phyloP scores from a whole-genome alignment of 2,888 invertebrate species.

The Caradrina clavipalpis region DNA sequence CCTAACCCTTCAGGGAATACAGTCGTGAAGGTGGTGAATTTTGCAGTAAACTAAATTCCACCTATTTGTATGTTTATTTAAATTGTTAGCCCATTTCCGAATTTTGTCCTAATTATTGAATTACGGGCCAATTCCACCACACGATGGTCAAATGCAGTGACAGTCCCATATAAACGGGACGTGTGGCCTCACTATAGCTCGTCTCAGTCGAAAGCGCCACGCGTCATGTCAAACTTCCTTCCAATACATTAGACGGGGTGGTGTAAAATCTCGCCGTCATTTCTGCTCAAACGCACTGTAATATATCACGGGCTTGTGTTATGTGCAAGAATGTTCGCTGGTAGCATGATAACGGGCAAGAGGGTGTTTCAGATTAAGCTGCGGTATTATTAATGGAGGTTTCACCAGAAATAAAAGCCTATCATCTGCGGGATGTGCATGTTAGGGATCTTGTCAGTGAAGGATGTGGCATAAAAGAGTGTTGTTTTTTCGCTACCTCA shows the following conservation, averaged over 20 bases:
- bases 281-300: slow-evolving; percentile 28
- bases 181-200: neutral
- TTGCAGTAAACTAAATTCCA: no score
- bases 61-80: no score
- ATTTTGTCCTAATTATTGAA: no score
- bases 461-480: neutral
- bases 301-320: slow-evolving; percentile 34
- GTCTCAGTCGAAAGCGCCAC: slow-evolving; percentile 2
- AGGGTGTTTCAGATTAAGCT: slow-evolving; percentile 25
- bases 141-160: no score
- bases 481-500: neutral
- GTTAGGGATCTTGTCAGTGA: neutral
- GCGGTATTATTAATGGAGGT: slow-evolving; percentile 12
- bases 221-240: slow-evolving; percentile 28
- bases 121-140: no score
- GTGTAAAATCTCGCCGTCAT: slow-evolving; percentile 4
- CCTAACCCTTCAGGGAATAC: no score
- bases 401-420: neutral
- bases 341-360: neutral
- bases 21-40: no score
- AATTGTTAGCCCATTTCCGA: no score
- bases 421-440: neutral
- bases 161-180: no score
- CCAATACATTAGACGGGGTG: slow-evolving; percentile 33
- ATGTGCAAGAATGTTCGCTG: slow-evolving; percentile 31